A percentile compares a stretch with the other conserved stretches of the same genome.
These are phyloP conservation scores for Hemiscyllium ocellatum DNA, from an alignment of 2,113 vertebrate species.

Conservation along the genomic window DNA sequence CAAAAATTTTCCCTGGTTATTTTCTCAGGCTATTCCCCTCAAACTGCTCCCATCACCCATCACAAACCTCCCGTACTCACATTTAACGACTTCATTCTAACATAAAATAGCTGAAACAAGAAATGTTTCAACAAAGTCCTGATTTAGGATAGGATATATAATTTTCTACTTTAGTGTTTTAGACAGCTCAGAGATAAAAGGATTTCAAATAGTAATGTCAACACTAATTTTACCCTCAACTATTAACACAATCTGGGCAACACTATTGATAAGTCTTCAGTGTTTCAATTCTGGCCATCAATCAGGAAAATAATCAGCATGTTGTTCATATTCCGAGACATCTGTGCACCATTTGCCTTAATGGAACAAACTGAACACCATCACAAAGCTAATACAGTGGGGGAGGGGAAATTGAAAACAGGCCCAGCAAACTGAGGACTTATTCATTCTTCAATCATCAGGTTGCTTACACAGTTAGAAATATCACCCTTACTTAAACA, in stretches of 20 bases:
- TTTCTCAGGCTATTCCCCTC: not conserved
- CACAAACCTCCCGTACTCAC: not conserved
- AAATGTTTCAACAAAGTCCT: not conserved
- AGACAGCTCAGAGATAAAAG: not conserved
- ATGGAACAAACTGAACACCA: not conserved
- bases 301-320: constrained; percentile 1
- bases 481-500: not conserved
- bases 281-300: not conserved
- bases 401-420: not conserved
- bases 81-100: not conserved
- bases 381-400: not conserved
- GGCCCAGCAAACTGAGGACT: not conserved
- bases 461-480: not conserved
- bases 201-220: not conserved
- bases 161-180: not conserved
- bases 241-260: not conserved
- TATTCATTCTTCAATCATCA: not conserved
- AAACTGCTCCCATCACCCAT: not conserved
- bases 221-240: not conserved
- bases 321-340: not conserved
- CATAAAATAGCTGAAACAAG: not conserved
- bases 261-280: not conserved
- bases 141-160: not conserved
- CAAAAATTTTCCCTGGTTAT: not conserved
- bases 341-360: not conserved